Evolutionary conservation across 2,888 invertebrate genomes (phyloP).

Genomic region (Callyntrura guangdongensis): DNA sequence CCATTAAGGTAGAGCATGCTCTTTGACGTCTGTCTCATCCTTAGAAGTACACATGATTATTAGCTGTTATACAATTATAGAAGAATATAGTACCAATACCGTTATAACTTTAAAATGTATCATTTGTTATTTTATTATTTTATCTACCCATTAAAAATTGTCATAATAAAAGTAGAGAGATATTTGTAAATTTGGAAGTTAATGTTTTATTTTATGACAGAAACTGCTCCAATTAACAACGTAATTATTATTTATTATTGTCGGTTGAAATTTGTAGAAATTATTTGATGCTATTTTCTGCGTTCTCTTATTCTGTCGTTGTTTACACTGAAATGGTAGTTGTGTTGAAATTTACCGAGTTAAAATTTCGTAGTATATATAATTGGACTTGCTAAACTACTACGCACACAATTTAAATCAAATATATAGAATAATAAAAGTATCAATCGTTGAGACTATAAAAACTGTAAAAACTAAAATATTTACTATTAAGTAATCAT

Average conservation of each 20-base stretch:
- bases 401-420: slow-evolving; percentile 16
- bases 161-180: slow-evolving; percentile 20
- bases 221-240: slow-evolving; percentile 60
- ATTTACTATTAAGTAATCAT: neutral
- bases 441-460: neutral
- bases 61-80: slow-evolving; percentile 15
- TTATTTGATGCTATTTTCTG: slow-evolving; percentile 6
- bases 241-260: slow-evolving; percentile 19
- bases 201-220: slow-evolving; percentile 59
- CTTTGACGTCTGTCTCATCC: slow-evolving; percentile 80
- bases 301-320: slow-evolving; percentile 27
- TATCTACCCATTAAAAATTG: slow-evolving; percentile 43
- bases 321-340: slow-evolving; percentile 17
- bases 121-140: slow-evolving; percentile 50
- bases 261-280: slow-evolving; percentile 25
- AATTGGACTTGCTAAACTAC: slow-evolving; percentile 2
- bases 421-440: neutral
- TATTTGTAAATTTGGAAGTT: slow-evolving; percentile 1
- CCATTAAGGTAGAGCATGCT: slow-evolving; percentile 88
- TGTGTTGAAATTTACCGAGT: neutral
- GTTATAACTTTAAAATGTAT: slow-evolving; percentile 21
- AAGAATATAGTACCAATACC: slow-evolving; percentile 4
- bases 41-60: slow-evolving; percentile 58
- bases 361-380: neutral
- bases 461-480: neutral